These are phyloP conservation scores for Drosophila gunungcola DNA, from an alignment of 1,140 invertebrate genomes.

Conservation along the genomic window DNA sequence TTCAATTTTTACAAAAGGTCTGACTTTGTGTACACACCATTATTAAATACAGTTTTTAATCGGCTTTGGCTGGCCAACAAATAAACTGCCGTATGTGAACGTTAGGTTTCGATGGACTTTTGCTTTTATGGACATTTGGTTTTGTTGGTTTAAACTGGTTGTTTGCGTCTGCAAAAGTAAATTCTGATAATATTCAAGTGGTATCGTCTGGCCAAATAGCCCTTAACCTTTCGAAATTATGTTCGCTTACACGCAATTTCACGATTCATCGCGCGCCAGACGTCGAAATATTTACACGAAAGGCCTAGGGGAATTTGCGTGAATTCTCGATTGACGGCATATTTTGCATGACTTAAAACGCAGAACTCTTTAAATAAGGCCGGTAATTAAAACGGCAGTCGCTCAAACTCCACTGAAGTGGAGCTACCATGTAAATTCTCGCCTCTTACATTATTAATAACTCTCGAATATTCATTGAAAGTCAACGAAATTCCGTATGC, in stretches of 20 bases:
- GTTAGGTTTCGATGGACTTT: neutral
- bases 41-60: conserved; percentile 22
- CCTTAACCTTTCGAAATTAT: conserved; percentile 11
- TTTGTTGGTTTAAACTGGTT: neutral
- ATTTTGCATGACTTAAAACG: conserved; percentile 11
- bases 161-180: neutral
- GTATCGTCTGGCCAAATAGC: conserved; percentile 41
- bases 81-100: neutral
- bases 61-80: conserved; percentile 15
- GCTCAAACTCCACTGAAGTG: conserved; percentile 12
- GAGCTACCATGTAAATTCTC: conserved; percentile 20
- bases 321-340: neutral
- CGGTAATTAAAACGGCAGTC: conserved; percentile 34
- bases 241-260: conserved; percentile 45
- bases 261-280: conserved; percentile 52
- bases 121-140: neutral
- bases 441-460: conserved; percentile 50
- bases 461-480: conserved; percentile 69
- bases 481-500: conserved; percentile 35
- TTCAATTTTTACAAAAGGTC: neutral
- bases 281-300: conserved; percentile 11
- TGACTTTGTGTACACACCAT: neutral
- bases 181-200: conserved; percentile 28
- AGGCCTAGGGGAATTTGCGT: conserved; percentile 15
- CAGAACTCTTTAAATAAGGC: conserved; percentile 19